These are phyloP conservation scores for Anableps anableps DNA, from an alignment of 2,797 vertebrate species.

Conservation along the genomic window DNA sequence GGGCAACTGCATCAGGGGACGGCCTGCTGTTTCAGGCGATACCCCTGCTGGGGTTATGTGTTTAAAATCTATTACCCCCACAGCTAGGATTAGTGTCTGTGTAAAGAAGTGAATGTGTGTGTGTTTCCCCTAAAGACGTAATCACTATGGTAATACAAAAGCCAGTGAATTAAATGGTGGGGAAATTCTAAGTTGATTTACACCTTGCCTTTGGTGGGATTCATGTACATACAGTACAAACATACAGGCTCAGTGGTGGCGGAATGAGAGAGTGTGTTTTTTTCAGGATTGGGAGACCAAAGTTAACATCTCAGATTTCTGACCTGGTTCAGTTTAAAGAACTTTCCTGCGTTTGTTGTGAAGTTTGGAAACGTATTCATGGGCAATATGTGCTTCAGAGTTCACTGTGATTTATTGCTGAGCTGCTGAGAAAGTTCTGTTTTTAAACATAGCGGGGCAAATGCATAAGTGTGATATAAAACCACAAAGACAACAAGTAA, in stretches of 20 bases:
- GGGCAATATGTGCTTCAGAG: conserved; percentile 4
- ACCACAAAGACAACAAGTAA: not conserved
- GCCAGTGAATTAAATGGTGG: conserved; percentile 76
- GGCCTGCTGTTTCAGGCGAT: conserved; percentile 71
- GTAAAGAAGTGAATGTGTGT: conserved; percentile 32
- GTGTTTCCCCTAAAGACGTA: conserved; percentile 77
- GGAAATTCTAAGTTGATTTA: conserved; percentile 70
- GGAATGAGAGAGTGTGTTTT: not conserved
- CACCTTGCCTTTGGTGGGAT: conserved; percentile 63
- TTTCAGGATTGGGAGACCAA: not conserved
- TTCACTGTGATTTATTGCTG: not conserved
- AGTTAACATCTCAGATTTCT: conserved; percentile 8
- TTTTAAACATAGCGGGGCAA: not conserved
- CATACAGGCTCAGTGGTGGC: not conserved
- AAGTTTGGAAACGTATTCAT: not conserved
- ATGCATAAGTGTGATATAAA: not conserved
- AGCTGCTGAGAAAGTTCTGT: not conserved
- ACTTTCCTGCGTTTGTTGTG: not conserved
- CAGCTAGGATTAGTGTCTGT: conserved; percentile 80
- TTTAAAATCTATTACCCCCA: conserved; percentile 85
- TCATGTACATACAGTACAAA: conserved; percentile 44
- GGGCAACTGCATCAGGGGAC: conserved; percentile 63
- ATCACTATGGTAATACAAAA: conserved; percentile 84
- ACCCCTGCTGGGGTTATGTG: conserved; percentile 80
- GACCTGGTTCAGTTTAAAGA: not conserved